Conservation (phyloP, 1,140 invertebrate genomes). For the Batillaria attramentaria region DNA sequence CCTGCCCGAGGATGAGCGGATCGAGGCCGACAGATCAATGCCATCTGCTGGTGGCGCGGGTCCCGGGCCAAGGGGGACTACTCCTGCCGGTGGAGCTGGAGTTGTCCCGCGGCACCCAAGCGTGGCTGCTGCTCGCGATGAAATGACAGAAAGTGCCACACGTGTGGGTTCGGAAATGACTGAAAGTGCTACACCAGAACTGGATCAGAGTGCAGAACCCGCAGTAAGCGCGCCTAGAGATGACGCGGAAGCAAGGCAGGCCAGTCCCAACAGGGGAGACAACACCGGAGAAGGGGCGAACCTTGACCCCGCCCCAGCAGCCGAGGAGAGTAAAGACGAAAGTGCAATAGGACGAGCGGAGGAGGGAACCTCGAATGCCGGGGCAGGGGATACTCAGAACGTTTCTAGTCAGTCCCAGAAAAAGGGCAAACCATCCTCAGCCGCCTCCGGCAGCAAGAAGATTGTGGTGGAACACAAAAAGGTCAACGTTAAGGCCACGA, state of each 20-base stretch:
- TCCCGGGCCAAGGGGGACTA: neutral
- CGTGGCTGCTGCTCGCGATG: neutral
- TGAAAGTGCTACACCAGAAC: slow-evolving; percentile 1
- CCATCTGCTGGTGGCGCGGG: slow-evolving; percentile 7
- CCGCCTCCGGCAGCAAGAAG: slow-evolving; percentile 31
- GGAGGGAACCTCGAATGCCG: neutral
- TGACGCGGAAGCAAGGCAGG: neutral
- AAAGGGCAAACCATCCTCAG: slow-evolving; percentile 29
- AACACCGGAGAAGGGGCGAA: neutral
- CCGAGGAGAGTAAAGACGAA: neutral
- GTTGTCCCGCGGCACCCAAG: neutral
- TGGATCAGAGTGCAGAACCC: neutral
- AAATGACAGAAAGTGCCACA: slow-evolving; percentile 22
- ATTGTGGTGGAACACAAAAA: slow-evolving; percentile 60
- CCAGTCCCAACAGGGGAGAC: neutral
- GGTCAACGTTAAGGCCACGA: slow-evolving; percentile 67
- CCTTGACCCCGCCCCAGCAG: no score
- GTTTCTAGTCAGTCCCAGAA: slow-evolving; percentile 29
- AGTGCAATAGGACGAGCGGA: neutral
- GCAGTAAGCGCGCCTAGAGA: neutral
- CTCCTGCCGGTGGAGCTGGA: no score
- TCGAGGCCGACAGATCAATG: slow-evolving; percentile 51
- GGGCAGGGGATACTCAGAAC: neutral
- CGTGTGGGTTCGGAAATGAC: neutral
- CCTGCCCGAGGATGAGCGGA: slow-evolving; percentile 48